These are phyloP conservation scores for Atlantisia rogersi DNA, from an alignment of 2,113 vertebrate species.

Conservation along the genomic window DNA sequence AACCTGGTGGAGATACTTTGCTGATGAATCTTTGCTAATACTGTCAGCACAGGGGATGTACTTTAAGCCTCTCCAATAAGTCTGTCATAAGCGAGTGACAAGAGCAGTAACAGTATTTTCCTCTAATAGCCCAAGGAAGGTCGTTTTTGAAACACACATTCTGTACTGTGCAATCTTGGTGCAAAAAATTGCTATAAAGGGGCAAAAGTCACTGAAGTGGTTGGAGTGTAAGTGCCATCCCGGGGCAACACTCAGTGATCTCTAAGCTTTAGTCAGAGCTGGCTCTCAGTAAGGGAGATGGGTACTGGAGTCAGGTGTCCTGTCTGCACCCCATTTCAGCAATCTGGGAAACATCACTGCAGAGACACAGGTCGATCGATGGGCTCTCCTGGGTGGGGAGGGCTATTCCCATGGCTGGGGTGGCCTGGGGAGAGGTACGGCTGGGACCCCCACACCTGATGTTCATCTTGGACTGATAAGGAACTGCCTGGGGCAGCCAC, in stretches of 20 bases:
- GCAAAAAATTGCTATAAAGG: background rate
- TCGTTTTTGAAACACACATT: background rate
- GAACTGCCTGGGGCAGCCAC: accelerated
- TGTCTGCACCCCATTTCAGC: accelerated
- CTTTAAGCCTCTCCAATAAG: background rate
- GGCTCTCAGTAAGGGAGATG: background rate
- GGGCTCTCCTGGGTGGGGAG: background rate
- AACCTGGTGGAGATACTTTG: background rate
- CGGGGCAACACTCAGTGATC: accelerated
- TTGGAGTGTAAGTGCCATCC: background rate
- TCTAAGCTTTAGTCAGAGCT: background rate
- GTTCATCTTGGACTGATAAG: background rate
- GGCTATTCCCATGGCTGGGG: background rate
- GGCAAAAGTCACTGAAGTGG: background rate
- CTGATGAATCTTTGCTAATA: background rate
- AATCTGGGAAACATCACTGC: background rate
- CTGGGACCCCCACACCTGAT: accelerated
- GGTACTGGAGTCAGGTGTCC: background rate
- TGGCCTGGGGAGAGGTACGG: accelerated
- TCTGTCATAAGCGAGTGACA: background rate
- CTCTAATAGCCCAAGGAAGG: background rate
- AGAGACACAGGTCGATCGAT: accelerated
- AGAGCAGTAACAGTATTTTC: background rate
- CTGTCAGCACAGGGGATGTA: background rate
- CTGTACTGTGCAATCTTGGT: accelerated